Evolutionary conservation across 2,797 vertebrate genomes (phyloP).

Genomic region (Emys orbicularis): DNA sequence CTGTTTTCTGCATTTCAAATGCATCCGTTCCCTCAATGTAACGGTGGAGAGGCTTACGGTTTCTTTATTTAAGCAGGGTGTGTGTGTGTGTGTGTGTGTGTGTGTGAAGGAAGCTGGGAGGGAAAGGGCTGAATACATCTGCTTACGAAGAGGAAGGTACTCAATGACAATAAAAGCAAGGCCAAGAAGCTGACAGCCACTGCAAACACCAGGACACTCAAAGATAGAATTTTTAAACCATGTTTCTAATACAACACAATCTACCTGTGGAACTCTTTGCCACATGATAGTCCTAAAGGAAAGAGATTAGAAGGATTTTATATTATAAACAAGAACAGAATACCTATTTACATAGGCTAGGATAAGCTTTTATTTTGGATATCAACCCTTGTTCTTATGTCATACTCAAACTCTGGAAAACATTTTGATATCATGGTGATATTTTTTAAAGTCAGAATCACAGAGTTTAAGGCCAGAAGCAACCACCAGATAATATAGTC

Average conservation of each 20-base stretch:
- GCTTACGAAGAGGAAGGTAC: background rate
- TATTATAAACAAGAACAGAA: too few relatives aligned
- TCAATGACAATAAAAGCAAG: conserved; percentile 34
- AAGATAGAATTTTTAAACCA: background rate
- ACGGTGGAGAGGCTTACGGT: conserved; percentile 39
- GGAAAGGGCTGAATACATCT: background rate
- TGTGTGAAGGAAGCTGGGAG: background rate
- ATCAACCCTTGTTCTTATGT: background rate
- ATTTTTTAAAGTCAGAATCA: background rate
- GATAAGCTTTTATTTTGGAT: background rate
- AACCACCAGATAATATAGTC: background rate
- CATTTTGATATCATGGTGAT: too few relatives aligned
- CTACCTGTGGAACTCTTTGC: background rate
- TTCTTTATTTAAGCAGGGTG: conserved; percentile 36
- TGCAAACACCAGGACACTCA: background rate
- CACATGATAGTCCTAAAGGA: background rate
- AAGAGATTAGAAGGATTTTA: background rate
- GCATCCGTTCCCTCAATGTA: conserved; percentile 49
- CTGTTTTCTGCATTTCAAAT: conserved; percentile 59
- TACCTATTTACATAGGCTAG: background rate
- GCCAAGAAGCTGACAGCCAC: background rate
- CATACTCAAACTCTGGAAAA: background rate
- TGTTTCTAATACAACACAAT: rapidly evolving
- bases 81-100: background rate
- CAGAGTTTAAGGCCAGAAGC: background rate